Base-by-base conservation (phyloP, 2,797 vertebrate species). In the Salarias fasciatus region DNA sequence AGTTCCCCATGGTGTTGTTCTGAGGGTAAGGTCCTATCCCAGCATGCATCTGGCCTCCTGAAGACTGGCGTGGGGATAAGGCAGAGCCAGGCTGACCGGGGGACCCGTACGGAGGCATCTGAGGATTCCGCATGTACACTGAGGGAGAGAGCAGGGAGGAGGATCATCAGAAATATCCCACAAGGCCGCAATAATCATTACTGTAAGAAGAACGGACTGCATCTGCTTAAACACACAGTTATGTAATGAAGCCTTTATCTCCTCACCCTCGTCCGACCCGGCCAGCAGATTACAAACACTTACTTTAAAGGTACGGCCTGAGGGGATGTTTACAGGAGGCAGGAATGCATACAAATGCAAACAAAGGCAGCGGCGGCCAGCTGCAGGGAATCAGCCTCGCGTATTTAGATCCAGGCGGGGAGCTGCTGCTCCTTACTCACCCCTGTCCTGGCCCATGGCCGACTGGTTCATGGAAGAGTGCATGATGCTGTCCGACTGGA, bases 61-160 rank as follows among this genome's bases (percentile, higher is more conserved):
- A 95, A 76, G 95, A 96, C 90, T 97, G 97, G 83, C 97, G 96
- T 64, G 97, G 97, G 75, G 97, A 99, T 94, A 99, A 96, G 93
- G 97, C 96, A 24, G 97, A 98, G 82, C 95, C 95, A n/a, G 96
- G 94, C 86, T 98, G 97, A 77, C 88, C 88, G 62, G 97, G 97
- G 63, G 97, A 98, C 68, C 95, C 95, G 62, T 99, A 98, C 44
- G 96, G 94, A 85, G 96, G 93, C 92, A 99, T 96, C 92, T 97
- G 96, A 78, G 97, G 94, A 90, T 95, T 98, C 78, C 97, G 94
- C 92, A 98, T 94, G 92, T 96, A 99, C 83, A 96, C 97, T 99
- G 80, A 51, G 66, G 55, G 41, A 57, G 35, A 9, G 50, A 64
- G 3, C 14, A 59, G 13, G 30, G 11, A 46, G 10, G 11, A 56